Conservation (phyloP, 2,113 vertebrate genomes). For the Eudyptes chrysolophus region DNA sequence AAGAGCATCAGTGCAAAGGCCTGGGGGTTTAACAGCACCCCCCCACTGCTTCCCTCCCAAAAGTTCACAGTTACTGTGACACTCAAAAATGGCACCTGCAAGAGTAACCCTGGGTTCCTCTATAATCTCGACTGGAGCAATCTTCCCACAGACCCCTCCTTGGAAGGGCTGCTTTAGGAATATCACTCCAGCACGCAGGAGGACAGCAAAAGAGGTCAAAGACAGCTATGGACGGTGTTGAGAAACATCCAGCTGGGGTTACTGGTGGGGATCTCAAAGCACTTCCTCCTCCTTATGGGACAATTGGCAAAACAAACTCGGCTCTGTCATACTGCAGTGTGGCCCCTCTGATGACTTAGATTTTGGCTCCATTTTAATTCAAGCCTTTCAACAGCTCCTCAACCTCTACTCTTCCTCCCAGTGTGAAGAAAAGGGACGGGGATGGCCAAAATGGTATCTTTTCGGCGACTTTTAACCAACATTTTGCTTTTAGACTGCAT, state of each 20-base stretch:
- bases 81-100: background rate
- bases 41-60: fast-evolving
- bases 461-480: background rate
- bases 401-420: background rate
- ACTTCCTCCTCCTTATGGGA: background rate
- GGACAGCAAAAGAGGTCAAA: background rate
- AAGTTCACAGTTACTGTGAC: background rate
- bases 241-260: background rate
- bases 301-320: background rate
- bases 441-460: background rate
- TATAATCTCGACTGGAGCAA: fast-evolving
- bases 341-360: background rate
- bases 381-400: background rate
- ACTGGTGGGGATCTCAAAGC: background rate
- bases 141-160: background rate
- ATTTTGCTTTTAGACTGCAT: background rate
- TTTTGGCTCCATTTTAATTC: background rate
- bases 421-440: background rate
- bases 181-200: background rate
- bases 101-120: background rate
- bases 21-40: background rate
- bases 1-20: background rate
- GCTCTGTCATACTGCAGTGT: fast-evolving
- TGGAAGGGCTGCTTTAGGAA: background rate
- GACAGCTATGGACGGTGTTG: background rate